Base-by-base conservation (phyloP, 1,140 invertebrate genomes). In the Stratiolaelaps scimitus region DNA sequence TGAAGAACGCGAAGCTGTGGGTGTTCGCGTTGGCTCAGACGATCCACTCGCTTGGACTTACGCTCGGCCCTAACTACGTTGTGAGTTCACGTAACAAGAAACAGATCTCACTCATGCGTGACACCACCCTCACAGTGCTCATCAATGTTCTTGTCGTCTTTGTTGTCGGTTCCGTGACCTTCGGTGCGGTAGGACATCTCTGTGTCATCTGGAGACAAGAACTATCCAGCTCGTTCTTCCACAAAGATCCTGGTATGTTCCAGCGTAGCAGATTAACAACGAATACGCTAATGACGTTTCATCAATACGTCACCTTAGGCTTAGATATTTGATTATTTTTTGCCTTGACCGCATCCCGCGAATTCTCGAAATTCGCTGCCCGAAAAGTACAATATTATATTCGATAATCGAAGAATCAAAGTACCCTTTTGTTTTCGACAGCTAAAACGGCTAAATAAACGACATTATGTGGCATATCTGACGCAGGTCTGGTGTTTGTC, bases 31-130 rank as follows among this genome's bases (percentile, higher is more conserved):
- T 87, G 7, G 87, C 87, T 7, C 90, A 94, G 78, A 90, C 89
- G 69, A 92, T 94, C 75, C 92, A 92, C 77, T 92, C 90, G 0
- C 84, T 93, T 67, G 88, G 89, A 65, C 87, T 92, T 40, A 87
- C 88, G 0, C 89, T 91, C 71, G 91, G 91, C 20, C 89, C 88
- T 4, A 87, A 93, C 80, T 91, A 94, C 72, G 89, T 88, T 71
- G 92, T 92, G 74, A 86, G 89, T n/a, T 92, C 88, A 72, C 94
- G 93, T 78, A 94, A 93, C 76, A 85, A 85, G 74, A 90, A 91
- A 74, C 84, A 88, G 72, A 93, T 93, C 73, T 89, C 88, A 71
- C 86, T 92, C 67, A 77, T 92, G 23, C 82, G 87, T 65, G 88
- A 92, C 72, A 88, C 88, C 0, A 71, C 91, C 20, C 83, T 87